Evolutionary conservation across 2,888 invertebrate species (phyloP).

Genomic region (Biston stratarius): DNA sequence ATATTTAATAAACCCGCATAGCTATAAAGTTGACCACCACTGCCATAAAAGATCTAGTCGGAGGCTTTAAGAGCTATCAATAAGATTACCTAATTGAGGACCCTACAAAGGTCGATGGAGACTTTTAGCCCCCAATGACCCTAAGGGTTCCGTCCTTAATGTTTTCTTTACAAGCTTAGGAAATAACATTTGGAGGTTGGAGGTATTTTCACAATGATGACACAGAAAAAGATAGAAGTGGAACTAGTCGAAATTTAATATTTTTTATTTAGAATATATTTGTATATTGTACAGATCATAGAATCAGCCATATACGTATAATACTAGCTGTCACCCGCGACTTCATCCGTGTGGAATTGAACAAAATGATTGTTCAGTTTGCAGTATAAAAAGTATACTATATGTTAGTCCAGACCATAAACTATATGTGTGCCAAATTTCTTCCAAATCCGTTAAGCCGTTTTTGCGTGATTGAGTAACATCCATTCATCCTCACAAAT

Average conservation of each 20-base stretch:
- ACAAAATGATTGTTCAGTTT: no score
- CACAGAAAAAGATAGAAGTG: conserved; percentile 4
- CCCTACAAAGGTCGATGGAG: conserved; percentile 36
- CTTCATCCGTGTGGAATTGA: no score
- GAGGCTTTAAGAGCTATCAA: conserved; percentile 40
- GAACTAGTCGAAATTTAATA: background rate
- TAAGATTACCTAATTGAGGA: conserved; percentile 49
- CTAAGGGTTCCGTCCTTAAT: conserved; percentile 37
- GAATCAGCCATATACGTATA: no score
- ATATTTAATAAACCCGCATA: background rate
- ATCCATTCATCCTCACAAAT: no score
- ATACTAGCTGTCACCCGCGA: no score
- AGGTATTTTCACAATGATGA: conserved; percentile 25
- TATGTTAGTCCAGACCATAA: no score
- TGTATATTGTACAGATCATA: no score
- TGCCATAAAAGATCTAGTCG: conserved; percentile 30
- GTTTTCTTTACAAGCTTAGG: conserved; percentile 36
- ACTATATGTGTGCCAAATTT: no score
- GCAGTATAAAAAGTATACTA: no score
- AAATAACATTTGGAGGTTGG: conserved; percentile 32
- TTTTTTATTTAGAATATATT: no score
- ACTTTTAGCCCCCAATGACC: conserved; percentile 34
- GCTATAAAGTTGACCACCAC: conserved; percentile 15
- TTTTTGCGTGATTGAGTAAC: no score
- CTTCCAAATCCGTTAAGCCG: no score